A percentile compares a stretch with the other conserved stretches of the same genome.
Evolutionary conservation across 2,113 vertebrate genomes (phyloP).

Genomic region (Istiophorus platypterus): DNA sequence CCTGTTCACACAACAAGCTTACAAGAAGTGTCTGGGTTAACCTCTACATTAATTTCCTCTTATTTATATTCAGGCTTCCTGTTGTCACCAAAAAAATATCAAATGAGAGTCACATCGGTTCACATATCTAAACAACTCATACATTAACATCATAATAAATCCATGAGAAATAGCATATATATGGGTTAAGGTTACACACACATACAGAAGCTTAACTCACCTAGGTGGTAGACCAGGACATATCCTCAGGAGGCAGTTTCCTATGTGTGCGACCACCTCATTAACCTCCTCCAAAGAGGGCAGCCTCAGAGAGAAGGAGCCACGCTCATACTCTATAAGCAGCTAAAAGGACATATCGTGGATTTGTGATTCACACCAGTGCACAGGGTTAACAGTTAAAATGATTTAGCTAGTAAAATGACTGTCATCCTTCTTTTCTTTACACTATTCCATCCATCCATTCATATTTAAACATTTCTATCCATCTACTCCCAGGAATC

Average conservation of each 20-base stretch:
- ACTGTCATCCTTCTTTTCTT: neutral
- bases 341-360: constrained; percentile 81
- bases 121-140: neutral
- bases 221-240: constrained; percentile 92
- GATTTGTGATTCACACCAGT: neutral
- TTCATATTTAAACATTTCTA: constrained; percentile 10
- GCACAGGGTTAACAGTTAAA: neutral
- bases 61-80: constrained; percentile 45
- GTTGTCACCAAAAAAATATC: neutral
- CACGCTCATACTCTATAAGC: constrained; percentile 92
- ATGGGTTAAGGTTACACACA: too few relatives aligned
- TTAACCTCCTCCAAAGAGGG: constrained; percentile 91
- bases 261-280: constrained; percentile 93
- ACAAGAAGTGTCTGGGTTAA: constrained; percentile 3
- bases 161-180: neutral
- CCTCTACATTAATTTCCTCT: constrained; percentile 33
- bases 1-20: neutral
- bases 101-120: neutral
- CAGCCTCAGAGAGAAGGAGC: constrained; percentile 91
- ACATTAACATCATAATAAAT: neutral
- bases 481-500: neutral
- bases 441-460: neutral
- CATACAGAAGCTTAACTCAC: constrained; percentile 80
- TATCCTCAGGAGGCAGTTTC: constrained; percentile 92
- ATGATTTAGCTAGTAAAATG: neutral